phyloP scores from a whole-genome alignment of 2,113 vertebrate genomes.

The Myrmecophaga tridactyla region DNA sequence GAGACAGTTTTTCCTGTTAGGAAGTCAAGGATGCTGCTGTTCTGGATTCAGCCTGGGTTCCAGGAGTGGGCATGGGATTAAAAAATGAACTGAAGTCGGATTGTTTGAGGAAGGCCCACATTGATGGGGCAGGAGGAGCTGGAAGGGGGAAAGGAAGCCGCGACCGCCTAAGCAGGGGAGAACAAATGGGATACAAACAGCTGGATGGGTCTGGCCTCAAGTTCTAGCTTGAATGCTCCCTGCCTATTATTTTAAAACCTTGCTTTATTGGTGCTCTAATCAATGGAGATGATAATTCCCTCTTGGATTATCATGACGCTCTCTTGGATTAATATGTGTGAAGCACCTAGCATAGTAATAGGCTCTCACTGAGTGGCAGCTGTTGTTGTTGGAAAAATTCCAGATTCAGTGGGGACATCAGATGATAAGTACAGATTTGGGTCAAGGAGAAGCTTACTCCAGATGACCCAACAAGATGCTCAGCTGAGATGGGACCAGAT shows the following conservation, averaged over 20 bases:
- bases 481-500: neutral
- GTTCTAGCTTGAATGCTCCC: neutral
- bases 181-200: neutral
- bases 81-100: neutral
- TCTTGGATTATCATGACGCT: neutral
- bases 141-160: neutral
- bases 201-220: neutral
- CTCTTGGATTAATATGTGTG: neutral
- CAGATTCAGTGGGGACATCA: neutral
- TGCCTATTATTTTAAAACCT: neutral
- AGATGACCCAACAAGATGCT: neutral
- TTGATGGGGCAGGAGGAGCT: neutral
- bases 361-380: neutral
- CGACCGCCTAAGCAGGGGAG: neutral
- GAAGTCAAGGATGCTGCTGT: neutral
- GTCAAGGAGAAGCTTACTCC: neutral
- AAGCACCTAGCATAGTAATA: neutral
- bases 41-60: neutral
- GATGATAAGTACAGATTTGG: neutral
- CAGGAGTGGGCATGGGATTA: neutral
- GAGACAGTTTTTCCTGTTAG: neutral
- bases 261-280: neutral
- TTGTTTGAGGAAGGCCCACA: neutral
- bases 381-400: neutral
- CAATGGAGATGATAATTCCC: neutral